Base-by-base conservation (phyloP, 30 jellyfish, hydroid and myxozoan genomes). In the Pelagia noctiluca region DNA sequence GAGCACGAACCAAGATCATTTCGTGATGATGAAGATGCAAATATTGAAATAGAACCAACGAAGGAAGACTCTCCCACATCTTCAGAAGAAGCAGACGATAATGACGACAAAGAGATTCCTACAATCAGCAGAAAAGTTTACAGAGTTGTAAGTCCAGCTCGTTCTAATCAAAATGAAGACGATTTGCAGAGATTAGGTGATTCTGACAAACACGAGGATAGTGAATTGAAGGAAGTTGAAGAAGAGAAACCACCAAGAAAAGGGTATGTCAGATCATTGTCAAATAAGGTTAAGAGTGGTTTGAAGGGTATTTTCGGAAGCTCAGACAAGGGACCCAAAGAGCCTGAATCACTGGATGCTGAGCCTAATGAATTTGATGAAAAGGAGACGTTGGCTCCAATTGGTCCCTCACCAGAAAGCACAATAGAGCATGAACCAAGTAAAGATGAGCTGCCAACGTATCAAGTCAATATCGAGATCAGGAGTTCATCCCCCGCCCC, bases 261-360 rank as follows among this genome's bases (percentile, higher is more conserved):
- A 19, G 4, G 21, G 16, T 19, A 10, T 8, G 68, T 52, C 21
- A 25, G 68, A 10, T 3, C 68, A 4, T 52, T 52, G 26, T 52
- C 68, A 52, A 52, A 52, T 30, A 52, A 52, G 26, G 68, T 52
- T 4, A 52, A 52, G 21, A 30, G 68, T 3, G 26, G 68, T 52
- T 3, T 52, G 26, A 52, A 52, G n/a, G 21, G 21, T 19, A 52
- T 52, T 10, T 52, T 52, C 26, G 21, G 68, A 3, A 52, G 68
- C 26, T 10, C 28, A 5, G 68, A 52, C 28, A 52, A 52, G 28
- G 30, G 16, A 5, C 16, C 16, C 21, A 30, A 52, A 19, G 68
- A 52, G 21, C 57, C 16, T 42, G 57, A 5, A 16, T 42, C 8
- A 8, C 5, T 70, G 2, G 60, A 23, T 21, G 22, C 30, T 7